Evolutionary conservation across 2,113 vertebrate genomes (phyloP).

Genomic region (Siniperca knerii): DNA sequence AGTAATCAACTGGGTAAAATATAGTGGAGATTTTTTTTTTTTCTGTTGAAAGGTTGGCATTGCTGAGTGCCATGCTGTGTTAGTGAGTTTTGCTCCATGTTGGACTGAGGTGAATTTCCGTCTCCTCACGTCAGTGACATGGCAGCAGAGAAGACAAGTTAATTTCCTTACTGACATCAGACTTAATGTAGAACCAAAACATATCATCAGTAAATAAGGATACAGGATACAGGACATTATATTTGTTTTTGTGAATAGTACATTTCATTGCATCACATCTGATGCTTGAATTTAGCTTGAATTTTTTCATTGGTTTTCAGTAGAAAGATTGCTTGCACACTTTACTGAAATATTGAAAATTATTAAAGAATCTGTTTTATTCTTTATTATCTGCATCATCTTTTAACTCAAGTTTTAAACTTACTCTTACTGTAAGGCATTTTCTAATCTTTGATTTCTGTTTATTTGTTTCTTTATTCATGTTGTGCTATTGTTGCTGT

Average conservation of each 20-base stretch:
- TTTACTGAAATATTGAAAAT: not conserved
- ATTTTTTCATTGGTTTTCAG: not conserved
- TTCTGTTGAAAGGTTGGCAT: constrained; percentile 14
- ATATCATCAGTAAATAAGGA: not conserved
- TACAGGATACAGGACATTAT: not conserved
- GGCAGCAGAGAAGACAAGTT: constrained; percentile 6
- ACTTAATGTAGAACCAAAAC: not conserved
- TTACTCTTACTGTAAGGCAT: not conserved
- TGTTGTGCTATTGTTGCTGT: not conserved
- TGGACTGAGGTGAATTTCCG: constrained; percentile 17
- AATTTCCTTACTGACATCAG: constrained; percentile 1
- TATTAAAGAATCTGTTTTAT: not conserved
- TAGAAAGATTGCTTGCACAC: not conserved
- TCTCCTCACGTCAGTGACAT: constrained; percentile 4
- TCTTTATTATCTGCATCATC: not conserved
- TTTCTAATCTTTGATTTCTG: not conserved
- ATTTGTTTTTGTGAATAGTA: not conserved
- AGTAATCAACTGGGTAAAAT: constrained; percentile 26
- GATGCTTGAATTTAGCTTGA: not conserved
- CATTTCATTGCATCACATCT: not conserved
- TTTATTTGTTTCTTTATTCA: not conserved
- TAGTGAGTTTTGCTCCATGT: not conserved
- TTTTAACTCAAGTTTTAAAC: not conserved
- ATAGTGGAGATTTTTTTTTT: not conserved
- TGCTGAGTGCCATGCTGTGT: constrained; percentile 7